Percentiles rank a stretch among this genome's conserved stretches.
Conservation (phyloP, 1,140 invertebrate species). For the Plodia interpunctella region DNA sequence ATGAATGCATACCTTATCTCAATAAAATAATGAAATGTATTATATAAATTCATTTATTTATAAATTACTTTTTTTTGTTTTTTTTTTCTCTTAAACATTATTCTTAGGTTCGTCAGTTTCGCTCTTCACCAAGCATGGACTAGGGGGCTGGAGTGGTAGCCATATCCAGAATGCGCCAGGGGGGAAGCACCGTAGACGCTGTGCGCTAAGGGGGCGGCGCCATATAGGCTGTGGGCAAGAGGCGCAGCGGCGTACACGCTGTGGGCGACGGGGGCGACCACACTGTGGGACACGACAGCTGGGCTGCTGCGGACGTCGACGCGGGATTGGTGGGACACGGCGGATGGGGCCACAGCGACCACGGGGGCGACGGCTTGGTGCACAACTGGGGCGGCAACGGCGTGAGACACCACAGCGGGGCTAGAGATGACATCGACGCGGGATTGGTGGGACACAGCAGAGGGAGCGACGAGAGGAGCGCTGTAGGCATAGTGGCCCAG, state of each 20-base stretch:
- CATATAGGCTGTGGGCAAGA: conserved; percentile 35
- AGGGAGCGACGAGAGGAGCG: conserved; percentile 35
- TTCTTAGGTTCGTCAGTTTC: conserved; percentile 50
- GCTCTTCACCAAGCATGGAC: conserved; percentile 47
- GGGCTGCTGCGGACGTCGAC: conserved; percentile 44
- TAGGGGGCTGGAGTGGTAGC: conserved; percentile 23
- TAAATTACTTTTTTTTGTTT: conserved; percentile 29
- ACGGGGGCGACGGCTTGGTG: conserved; percentile 36
- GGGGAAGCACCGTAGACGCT: conserved; percentile 28
- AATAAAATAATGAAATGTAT: not conserved
- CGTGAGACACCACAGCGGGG: conserved; percentile 53
- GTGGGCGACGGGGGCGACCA: conserved; percentile 30
- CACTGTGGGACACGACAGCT: conserved; percentile 29
- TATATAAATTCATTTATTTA: conserved; percentile 20
- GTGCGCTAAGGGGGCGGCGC: conserved; percentile 21
- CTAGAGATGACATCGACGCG: conserved; percentile 60
- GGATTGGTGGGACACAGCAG: conserved; percentile 62
- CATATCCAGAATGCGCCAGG: conserved; percentile 30
- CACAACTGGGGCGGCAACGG: conserved; percentile 42
- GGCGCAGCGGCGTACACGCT: conserved; percentile 33
- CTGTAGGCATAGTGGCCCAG: conserved; percentile 39
- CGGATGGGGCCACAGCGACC: conserved; percentile 41
- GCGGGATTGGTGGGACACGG: conserved; percentile 54
- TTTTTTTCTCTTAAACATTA: conserved; percentile 29
- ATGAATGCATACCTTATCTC: too few relatives aligned